A percentile compares a stretch with the other conserved stretches of the same genome.
Conservation (phyloP, 2,113 vertebrate genomes). For the Mormoops blainvillei region DNA sequence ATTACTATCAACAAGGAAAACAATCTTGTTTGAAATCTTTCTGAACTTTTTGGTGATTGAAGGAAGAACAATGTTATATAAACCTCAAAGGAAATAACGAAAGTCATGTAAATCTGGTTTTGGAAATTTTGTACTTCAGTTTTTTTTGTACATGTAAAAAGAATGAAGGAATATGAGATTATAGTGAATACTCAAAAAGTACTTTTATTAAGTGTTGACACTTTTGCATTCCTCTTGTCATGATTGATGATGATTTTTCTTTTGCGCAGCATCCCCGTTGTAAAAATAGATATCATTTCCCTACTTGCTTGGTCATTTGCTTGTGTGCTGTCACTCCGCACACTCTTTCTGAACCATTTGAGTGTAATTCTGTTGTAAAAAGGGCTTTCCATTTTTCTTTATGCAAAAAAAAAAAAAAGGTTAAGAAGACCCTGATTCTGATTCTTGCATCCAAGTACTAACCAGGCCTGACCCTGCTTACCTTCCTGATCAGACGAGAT, state of each 20-base stretch:
- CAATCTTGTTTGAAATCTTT: slow-evolving; percentile 27
- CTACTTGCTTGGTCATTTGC: neutral
- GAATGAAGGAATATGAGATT: neutral
- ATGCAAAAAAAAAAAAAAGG: neutral
- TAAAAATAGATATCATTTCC: neutral
- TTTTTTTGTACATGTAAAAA: neutral
- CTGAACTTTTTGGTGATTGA: neutral
- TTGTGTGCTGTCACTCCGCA: neutral
- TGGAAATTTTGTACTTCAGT: neutral
- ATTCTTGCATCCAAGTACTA: too few relatives aligned
- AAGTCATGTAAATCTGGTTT: neutral
- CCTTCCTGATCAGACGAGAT: too few relatives aligned
- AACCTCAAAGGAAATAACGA: neutral
- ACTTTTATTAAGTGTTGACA: neutral
- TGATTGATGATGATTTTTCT: neutral
- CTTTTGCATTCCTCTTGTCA: neutral
- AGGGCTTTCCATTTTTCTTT: neutral
- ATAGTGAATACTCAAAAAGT: neutral
- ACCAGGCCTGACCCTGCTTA: too few relatives aligned
- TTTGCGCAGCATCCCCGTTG: neutral
- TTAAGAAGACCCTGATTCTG: neutral
- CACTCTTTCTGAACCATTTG: neutral
- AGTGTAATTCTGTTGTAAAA: neutral
- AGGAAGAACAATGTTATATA: neutral
- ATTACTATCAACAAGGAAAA: neutral